phyloP scores from a whole-genome alignment of 2,113 vertebrate species.

The Meleagris gallopavo region DNA sequence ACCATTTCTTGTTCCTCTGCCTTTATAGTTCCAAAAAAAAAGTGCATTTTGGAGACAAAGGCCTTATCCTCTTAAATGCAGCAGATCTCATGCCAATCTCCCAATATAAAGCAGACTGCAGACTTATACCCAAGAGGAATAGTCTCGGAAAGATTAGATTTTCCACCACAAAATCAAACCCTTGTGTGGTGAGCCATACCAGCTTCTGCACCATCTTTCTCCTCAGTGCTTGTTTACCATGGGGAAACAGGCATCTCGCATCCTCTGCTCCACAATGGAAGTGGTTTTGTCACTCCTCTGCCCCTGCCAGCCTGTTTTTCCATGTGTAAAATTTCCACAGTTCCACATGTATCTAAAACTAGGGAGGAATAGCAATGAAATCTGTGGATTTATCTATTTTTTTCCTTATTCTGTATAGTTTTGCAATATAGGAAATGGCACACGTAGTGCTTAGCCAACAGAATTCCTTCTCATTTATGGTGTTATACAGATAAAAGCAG shows the following conservation, averaged over 20 bases:
- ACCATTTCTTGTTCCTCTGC: conserved; percentile 25
- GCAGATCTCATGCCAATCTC: conserved; percentile 64
- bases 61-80: conserved; percentile 52
- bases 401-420: not conserved
- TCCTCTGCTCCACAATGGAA: not conserved
- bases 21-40: conserved; percentile 4
- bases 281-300: not conserved
- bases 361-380: not conserved
- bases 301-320: not conserved
- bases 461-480: not conserved
- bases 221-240: fast-evolving
- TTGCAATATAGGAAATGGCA: not conserved
- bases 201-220: conserved; percentile 19
- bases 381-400: not conserved
- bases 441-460: fast-evolving
- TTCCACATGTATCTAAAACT: not conserved
- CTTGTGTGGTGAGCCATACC: not conserved
- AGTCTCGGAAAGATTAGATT: conserved; percentile 34
- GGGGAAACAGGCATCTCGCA: not conserved
- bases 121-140: conserved; percentile 29
- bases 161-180: conserved; percentile 42
- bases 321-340: not conserved
- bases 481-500: not conserved
- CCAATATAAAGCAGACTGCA: conserved; percentile 61
- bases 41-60: conserved; percentile 52